A percentile compares a stretch with the other conserved stretches of the same genome.
Evolutionary conservation across 2,888 invertebrate genomes (phyloP).

Genomic region (Netelia fuscicornis): DNA sequence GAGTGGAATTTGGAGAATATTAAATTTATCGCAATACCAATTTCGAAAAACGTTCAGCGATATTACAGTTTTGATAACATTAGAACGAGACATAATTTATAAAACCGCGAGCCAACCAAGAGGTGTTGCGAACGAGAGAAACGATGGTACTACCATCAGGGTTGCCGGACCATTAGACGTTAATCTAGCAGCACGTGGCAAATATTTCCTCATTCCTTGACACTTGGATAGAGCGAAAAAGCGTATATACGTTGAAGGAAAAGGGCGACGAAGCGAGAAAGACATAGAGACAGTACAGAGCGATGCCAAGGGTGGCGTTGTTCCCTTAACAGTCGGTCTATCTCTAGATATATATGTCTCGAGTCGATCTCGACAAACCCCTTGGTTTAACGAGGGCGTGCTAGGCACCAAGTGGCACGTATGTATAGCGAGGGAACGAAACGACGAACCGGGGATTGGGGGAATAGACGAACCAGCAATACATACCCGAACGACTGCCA

Average conservation of each 20-base stretch:
- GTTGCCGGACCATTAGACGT: slow-evolving; percentile 9
- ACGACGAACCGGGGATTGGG: neutral
- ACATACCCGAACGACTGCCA: slow-evolving; percentile 61
- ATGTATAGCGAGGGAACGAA: slow-evolving; percentile 29
- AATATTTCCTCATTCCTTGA: slow-evolving; percentile 14
- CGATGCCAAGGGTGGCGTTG: slow-evolving; percentile 12
- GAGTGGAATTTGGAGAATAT: too few species aligned
- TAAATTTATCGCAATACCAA: too few species aligned
- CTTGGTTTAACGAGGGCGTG: slow-evolving; percentile 70
- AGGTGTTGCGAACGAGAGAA: neutral
- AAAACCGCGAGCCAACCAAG: too few species aligned
- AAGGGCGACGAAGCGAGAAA: slow-evolving; percentile 18
- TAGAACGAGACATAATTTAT: too few species aligned
- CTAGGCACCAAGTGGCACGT: slow-evolving; percentile 75
- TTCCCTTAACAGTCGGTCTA: neutral
- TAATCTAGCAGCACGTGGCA: slow-evolving; percentile 47
- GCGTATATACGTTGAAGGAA: slow-evolving; percentile 17
- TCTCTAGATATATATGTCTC: neutral
- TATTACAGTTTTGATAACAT: too few species aligned
- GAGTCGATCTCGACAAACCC: slow-evolving; percentile 55
- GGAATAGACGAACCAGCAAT: neutral
- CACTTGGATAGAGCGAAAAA: slow-evolving; percentile 22
- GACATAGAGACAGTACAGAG: neutral
- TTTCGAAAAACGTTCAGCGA: too few species aligned
- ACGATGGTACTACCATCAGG: neutral